A percentile compares a stretch with the other conserved stretches of the same genome.
Evolutionary conservation across 2,113 vertebrate genomes (phyloP).

Genomic region (Gymnobelideus leadbeateri): DNA sequence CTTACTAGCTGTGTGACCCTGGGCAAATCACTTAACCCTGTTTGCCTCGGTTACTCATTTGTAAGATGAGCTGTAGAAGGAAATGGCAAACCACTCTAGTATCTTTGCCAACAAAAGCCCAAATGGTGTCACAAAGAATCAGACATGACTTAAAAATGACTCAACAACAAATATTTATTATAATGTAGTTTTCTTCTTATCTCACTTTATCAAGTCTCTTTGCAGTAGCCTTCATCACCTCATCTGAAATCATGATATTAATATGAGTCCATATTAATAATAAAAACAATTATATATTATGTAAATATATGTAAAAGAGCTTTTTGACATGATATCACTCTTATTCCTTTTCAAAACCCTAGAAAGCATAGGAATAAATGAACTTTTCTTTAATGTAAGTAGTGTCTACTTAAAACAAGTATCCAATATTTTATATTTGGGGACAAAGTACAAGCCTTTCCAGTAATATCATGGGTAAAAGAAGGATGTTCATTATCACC

Average conservation of each 20-base stretch:
- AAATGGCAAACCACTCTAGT: no score
- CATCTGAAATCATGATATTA: not conserved
- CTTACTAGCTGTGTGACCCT: no score
- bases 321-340: not conserved
- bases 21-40: no score
- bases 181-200: not conserved
- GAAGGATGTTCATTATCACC: not conserved
- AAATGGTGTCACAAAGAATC: no score
- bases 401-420: not conserved
- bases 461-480: not conserved
- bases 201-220: not conserved
- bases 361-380: not conserved
- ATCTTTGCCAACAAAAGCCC: no score
- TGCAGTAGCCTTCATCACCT: not conserved
- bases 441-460: not conserved
- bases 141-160: no score
- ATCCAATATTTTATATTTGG: not conserved
- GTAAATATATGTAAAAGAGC: not conserved
- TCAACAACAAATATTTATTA: no score
- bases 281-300: not conserved
- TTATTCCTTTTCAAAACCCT: not conserved
- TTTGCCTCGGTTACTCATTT: no score
- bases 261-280: not conserved
- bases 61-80: no score
- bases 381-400: not conserved